Percentiles rank a stretch among this genome's conserved stretches.
phyloP scores from a whole-genome alignment of 2,113 vertebrate species.

The Orientallactaga bullata region DNA sequence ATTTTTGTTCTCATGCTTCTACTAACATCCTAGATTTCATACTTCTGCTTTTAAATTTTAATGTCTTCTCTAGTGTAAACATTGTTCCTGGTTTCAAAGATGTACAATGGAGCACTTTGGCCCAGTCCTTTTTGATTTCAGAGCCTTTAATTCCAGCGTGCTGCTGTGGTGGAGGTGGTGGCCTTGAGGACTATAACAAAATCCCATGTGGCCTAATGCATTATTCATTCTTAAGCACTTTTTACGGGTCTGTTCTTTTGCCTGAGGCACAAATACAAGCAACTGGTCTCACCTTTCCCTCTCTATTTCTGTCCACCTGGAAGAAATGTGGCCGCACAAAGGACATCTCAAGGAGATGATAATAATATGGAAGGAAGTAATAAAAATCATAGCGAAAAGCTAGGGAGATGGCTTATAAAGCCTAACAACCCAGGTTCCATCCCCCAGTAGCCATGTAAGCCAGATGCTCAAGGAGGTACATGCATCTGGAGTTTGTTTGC shows the following conservation, averaged over 20 bases:
- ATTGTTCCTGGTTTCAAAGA: constrained; percentile 13
- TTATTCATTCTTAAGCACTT: neutral
- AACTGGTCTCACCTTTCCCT: neutral
- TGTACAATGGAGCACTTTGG: neutral
- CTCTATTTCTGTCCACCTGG: neutral
- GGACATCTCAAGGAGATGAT: neutral
- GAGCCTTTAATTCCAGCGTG: neutral
- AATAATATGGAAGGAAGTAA: neutral
- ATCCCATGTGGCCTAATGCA: neutral
- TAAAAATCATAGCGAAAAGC: no score
- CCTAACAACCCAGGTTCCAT: no score
- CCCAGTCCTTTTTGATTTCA: neutral
- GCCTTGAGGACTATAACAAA: neutral
- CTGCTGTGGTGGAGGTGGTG: neutral
- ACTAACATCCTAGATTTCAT: neutral
- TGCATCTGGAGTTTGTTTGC: no score
- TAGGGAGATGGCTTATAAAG: no score
- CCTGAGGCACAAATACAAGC: neutral
- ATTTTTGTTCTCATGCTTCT: constrained; percentile 33
- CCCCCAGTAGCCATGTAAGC: no score
- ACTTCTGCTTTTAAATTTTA: neutral
- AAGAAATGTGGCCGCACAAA: neutral
- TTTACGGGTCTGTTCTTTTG: constrained; percentile 27
- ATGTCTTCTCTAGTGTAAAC: neutral
- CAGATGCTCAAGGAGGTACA: no score